A percentile compares a stretch with the other conserved stretches of the same genome.
These are phyloP conservation scores for Cichladusa arquata DNA, from an alignment of 2,113 vertebrate genomes.

Conservation along the genomic window DNA sequence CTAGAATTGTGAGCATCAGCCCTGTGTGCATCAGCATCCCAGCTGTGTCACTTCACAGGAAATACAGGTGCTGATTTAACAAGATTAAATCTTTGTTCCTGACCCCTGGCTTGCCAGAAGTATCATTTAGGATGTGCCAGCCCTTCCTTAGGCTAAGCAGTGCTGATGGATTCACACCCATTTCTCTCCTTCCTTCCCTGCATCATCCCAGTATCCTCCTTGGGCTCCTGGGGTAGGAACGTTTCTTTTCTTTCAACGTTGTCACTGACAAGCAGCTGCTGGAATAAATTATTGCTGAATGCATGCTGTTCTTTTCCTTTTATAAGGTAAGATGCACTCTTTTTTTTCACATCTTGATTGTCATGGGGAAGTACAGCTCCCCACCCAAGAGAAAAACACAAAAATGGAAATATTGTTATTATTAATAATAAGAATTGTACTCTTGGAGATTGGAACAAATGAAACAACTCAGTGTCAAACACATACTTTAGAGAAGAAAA, in stretches of 20 bases:
- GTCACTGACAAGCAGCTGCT: neutral
- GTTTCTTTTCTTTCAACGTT: neutral
- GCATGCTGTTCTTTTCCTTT: neutral
- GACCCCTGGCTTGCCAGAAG: neutral
- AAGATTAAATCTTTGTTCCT: neutral
- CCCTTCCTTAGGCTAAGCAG: neutral
- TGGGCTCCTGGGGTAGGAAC: neutral
- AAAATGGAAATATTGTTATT: neutral
- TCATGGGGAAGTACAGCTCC: neutral
- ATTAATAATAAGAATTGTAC: neutral
- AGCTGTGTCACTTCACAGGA: neutral
- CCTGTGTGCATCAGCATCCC: neutral
- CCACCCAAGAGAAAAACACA: neutral
- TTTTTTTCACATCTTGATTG: neutral
- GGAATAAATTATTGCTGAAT: neutral
- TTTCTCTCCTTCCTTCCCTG: neutral
- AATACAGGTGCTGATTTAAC: neutral
- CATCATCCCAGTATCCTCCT: neutral
- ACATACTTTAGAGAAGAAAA: neutral
- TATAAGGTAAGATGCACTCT: neutral
- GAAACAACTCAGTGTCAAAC: neutral
- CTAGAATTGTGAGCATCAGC: neutral
- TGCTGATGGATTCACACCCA: neutral
- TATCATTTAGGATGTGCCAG: neutral
- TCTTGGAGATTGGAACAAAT: neutral